Percentiles rank a stretch among this genome's conserved stretches.
Evolutionary conservation across 2,113 vertebrate genomes (phyloP).

Genomic region (Poecilia latipinna): DNA sequence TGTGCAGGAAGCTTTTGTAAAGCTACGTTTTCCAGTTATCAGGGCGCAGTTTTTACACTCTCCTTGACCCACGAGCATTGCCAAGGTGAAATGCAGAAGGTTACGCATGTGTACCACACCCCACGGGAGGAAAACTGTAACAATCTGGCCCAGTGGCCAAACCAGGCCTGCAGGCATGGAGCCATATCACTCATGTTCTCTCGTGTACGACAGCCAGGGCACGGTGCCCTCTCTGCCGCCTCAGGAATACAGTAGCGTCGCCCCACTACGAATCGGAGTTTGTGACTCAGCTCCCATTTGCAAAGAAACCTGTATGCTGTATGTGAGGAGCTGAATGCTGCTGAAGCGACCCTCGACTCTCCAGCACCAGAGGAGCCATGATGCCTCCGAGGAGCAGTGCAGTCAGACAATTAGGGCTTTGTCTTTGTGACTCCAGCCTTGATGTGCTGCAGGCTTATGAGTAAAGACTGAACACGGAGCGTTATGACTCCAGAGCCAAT

Average conservation of each 20-base stretch:
- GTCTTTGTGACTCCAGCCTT: conserved; percentile 32
- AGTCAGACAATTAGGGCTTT: conserved; percentile 51
- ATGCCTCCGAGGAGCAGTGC: conserved; percentile 56
- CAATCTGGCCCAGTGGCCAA: conserved; percentile 61
- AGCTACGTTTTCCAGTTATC: background rate
- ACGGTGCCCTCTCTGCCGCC: conserved; percentile 33
- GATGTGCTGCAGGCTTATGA: conserved; percentile 52
- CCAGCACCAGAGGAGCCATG: conserved; percentile 42
- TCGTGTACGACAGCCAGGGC: conserved; percentile 56
- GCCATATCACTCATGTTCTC: conserved; percentile 62
- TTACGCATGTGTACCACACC: conserved; percentile 24
- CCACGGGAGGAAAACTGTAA: conserved; percentile 58
- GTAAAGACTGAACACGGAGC: conserved; percentile 43
- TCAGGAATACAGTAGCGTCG: conserved; percentile 39
- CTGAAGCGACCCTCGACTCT: background rate
- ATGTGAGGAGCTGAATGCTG: conserved; percentile 2
- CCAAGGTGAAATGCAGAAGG: conserved; percentile 49
- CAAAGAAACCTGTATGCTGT: conserved; percentile 17
- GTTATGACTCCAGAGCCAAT: conserved; percentile 49
- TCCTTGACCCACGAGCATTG: conserved; percentile 31
- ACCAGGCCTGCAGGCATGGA: conserved; percentile 40
- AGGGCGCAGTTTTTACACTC: conserved; percentile 1
- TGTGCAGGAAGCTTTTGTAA: background rate
- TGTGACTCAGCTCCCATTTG: background rate
- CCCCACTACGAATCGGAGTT: background rate